Evolutionary conservation across 2,113 vertebrate genomes (phyloP).

Genomic region (Heterotilapia buettikoferi): DNA sequence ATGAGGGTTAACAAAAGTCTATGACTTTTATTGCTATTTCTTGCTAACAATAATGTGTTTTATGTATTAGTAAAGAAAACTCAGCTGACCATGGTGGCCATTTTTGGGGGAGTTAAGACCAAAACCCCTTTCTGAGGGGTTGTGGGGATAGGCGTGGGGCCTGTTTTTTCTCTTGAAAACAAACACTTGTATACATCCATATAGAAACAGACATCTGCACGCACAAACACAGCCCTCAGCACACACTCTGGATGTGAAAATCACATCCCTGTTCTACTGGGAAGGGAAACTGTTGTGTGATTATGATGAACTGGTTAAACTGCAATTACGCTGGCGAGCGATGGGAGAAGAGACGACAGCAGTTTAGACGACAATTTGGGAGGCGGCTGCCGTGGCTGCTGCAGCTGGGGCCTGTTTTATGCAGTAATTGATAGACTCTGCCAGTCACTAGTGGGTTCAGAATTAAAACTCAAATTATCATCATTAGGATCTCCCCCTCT

Average conservation of each 20-base stretch:
- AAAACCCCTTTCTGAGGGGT: accelerated
- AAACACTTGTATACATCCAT: not conserved
- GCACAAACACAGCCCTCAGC: not conserved
- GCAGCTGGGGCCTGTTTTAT: slow-evolving; percentile 81
- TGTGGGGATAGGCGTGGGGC: not conserved
- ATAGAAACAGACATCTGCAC: not conserved
- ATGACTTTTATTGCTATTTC: not conserved
- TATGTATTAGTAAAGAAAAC: not conserved
- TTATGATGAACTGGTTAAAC: slow-evolving; percentile 73
- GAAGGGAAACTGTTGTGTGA: slow-evolving; percentile 55
- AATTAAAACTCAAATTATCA: slow-evolving; percentile 87
- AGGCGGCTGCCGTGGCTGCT: slow-evolving; percentile 81
- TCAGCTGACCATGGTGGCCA: not conserved
- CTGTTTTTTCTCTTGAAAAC: not conserved
- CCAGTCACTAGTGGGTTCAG: slow-evolving; percentile 86
- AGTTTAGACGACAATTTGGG: slow-evolving; percentile 82
- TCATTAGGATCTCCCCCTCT: slow-evolving; percentile 69
- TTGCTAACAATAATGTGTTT: not conserved
- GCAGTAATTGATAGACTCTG: slow-evolving; percentile 87
- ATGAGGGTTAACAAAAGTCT: not conserved
- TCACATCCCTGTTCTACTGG: slow-evolving; percentile 16
- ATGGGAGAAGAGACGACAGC: slow-evolving; percentile 81
- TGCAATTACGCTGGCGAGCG: slow-evolving; percentile 80
- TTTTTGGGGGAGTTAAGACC: not conserved
- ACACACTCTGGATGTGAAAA: slow-evolving; percentile 9